These are phyloP conservation scores for Oligia fasciuncula DNA, from an alignment of 2,888 invertebrate genomes.

Conservation along the genomic window DNA sequence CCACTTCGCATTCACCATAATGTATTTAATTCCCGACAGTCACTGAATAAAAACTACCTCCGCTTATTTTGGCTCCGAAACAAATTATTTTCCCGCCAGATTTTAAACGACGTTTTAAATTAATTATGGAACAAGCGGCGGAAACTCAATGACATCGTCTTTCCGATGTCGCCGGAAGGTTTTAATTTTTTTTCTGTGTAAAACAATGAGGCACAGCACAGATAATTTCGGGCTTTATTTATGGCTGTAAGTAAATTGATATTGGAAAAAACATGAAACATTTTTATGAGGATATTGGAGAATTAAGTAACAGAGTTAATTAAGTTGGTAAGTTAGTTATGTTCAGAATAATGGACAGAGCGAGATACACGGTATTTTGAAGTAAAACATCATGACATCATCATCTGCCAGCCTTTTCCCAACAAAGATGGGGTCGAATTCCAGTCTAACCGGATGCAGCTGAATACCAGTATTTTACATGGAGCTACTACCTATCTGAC, in stretches of 20 bases:
- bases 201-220: conserved; percentile 32
- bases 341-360: conserved; percentile 17
- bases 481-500: too few species aligned
- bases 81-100: conserved; percentile 52
- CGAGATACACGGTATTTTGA: not conserved
- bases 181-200: conserved; percentile 34
- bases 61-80: conserved; percentile 45
- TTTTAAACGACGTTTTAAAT: conserved; percentile 61
- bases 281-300: conserved; percentile 24
- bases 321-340: conserved; percentile 34
- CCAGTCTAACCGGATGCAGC: too few species aligned
- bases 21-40: conserved; percentile 30
- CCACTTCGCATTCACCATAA: conserved; percentile 1
- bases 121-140: conserved; percentile 57
- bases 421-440: too few species aligned
- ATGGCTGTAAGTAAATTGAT: conserved; percentile 35
- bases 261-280: conserved; percentile 25
- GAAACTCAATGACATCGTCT: conserved; percentile 59
- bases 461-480: too few species aligned
- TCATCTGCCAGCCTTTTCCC: too few species aligned
- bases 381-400: too few species aligned
- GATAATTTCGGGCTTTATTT: conserved; percentile 54
- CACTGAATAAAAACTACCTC: conserved; percentile 49
- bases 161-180: conserved; percentile 47
- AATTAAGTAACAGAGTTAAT: conserved; percentile 36